Percentiles rank a stretch among this genome's conserved stretches.
phyloP scores from a whole-genome alignment of 2,113 vertebrate genomes.

The Etheostoma spectabile region DNA sequence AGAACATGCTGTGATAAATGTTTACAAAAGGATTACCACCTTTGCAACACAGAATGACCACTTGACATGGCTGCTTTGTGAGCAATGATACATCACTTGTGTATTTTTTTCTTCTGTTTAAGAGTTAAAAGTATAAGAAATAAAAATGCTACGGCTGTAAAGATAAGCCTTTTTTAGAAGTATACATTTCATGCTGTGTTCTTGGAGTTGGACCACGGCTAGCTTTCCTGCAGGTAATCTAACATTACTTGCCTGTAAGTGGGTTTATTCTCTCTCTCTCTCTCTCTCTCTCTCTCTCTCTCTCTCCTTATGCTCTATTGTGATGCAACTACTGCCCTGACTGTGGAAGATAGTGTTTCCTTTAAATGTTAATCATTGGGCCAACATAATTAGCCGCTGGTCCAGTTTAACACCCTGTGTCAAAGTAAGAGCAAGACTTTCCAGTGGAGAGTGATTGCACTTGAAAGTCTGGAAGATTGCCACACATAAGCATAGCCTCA shows the following conservation, averaged over 20 bases:
- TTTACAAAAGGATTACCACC: neutral
- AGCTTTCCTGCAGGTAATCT: constrained; percentile 16
- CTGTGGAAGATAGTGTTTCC: constrained; percentile 47
- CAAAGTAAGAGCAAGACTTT: constrained; percentile 76
- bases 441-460: constrained; percentile 69
- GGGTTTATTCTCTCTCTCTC: too few relatives aligned
- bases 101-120: neutral
- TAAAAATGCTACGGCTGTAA: constrained; percentile 23
- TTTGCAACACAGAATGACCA: neutral
- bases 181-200: constrained; percentile 32
- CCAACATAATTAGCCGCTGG: constrained; percentile 74
- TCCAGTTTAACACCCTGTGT: constrained; percentile 68
- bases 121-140: neutral
- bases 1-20: neutral
- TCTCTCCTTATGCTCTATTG: constrained; percentile 18
- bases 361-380: constrained; percentile 76
- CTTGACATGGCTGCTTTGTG: neutral
- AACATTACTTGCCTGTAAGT: constrained; percentile 28
- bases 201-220: constrained; percentile 7
- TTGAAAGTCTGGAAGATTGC: constrained; percentile 79
- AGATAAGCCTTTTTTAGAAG: constrained; percentile 47
- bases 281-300: too few relatives aligned
- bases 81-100: neutral
- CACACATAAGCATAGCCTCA: constrained; percentile 76
- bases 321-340: constrained; percentile 61